phyloP scores from a whole-genome alignment of 1,140 invertebrate genomes.

The Paraescarpia echinospica region DNA sequence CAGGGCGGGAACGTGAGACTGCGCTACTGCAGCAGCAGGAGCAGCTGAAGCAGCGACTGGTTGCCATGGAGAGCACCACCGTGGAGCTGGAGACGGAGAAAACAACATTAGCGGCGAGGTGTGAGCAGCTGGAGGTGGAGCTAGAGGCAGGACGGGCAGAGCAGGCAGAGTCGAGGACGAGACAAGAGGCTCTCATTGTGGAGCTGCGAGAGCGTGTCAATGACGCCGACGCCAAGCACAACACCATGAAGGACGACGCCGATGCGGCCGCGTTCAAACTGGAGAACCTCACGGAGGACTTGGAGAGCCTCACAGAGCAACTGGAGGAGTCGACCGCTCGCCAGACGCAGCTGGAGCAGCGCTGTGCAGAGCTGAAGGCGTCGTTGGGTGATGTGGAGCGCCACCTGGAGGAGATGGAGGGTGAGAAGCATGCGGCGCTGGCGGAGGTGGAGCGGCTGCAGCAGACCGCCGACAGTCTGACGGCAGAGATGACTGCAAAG shows the following conservation, averaged over 20 bases:
- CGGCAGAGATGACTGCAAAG: neutral
- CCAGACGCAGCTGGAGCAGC: neutral
- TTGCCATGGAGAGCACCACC: neutral
- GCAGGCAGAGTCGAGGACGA: neutral
- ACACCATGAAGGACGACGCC: neutral
- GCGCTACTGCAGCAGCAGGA: neutral
- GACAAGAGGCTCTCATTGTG: neutral
- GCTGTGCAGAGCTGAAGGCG: neutral
- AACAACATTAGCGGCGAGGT: neutral
- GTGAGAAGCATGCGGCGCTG: neutral
- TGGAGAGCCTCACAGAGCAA: neutral
- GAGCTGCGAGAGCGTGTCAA: neutral
- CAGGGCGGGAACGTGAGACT: neutral
- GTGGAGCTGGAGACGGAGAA: neutral
- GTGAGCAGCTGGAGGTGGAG: neutral
- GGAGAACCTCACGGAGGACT: neutral
- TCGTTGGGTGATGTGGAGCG: neutral
- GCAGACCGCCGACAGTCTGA: neutral
- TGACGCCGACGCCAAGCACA: neutral
- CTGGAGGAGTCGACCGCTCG: neutral
- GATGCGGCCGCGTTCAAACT: neutral
- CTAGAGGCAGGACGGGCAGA: neutral
- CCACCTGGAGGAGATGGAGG: neutral
- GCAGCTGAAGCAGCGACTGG: neutral
- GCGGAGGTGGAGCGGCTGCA: neutral